A percentile compares a stretch with the other conserved stretches of the same genome.
Evolutionary conservation across 2,888 invertebrate species (phyloP).

Genomic region (Allophyes oxyacanthae): DNA sequence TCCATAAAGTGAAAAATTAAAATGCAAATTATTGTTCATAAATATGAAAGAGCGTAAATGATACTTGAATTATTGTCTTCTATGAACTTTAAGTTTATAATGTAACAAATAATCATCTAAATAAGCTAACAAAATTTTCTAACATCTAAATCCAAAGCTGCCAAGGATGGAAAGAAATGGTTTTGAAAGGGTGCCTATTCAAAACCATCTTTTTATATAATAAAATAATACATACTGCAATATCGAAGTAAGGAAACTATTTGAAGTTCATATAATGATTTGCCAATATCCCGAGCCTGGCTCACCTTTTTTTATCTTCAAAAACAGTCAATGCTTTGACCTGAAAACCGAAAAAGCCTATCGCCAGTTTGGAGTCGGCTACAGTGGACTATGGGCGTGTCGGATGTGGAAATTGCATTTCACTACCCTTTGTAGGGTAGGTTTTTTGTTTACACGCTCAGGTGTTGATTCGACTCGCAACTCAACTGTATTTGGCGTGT

Average conservation of each 20-base stretch:
- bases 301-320: slow-evolving; percentile 32
- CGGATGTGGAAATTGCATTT: slow-evolving; percentile 68
- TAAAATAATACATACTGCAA: no score
- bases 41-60: no score
- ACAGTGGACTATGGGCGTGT: slow-evolving; percentile 58
- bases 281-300: no score
- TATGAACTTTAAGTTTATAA: no score
- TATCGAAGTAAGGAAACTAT: no score
- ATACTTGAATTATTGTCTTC: no score
- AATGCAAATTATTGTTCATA: no score
- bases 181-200: no score
- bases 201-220: no score
- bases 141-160: not conserved
- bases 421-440: slow-evolving; percentile 65
- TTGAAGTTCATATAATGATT: no score
- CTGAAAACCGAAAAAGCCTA: slow-evolving; percentile 61
- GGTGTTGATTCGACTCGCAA: slow-evolving; percentile 59
- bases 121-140: not conserved
- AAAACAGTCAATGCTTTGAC: slow-evolving; percentile 67
- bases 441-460: slow-evolving; percentile 64
- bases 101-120: no score
- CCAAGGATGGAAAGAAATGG: no score
- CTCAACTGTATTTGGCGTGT: slow-evolving; percentile 18
- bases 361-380: slow-evolving; percentile 51
- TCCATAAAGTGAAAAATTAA: not conserved